Base-by-base conservation (phyloP, 2,113 vertebrate species). In the Perca schrenkii region DNA sequence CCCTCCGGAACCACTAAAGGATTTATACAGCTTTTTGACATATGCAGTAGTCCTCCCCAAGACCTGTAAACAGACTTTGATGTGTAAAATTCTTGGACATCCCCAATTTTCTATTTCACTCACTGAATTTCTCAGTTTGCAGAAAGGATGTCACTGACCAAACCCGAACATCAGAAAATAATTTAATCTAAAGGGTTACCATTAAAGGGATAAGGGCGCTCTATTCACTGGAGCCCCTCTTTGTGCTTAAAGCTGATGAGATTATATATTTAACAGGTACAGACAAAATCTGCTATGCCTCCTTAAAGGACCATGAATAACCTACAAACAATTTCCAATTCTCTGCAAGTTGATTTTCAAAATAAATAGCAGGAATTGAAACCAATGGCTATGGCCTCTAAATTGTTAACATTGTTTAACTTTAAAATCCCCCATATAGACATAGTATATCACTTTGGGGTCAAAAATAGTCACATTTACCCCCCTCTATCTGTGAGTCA, bases 401-500 rank as follows among this genome's bases (percentile, higher is more conserved):
- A 13, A 68, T 34, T 0, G 6, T 52, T 34, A 19, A 50, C 15
- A 56, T 56, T 54, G 8, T 4, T 34, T 4, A 34, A 6, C 47
- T 50, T 52, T 52, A 34, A 68, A 50, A 13, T 34, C 65, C 31
- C 10, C 25, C 2, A 19, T 5, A 49, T 3, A 53, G 25, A 52
- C 16, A 67, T 17, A 21, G 11, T 19, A 21, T 4, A 52, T 34
- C 15, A n/a, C 40, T 65, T 22, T 25, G 22, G 8, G 22, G 22
- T 63, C 2, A 65, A 25, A 64, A 64, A 22, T 6, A 15, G 19
- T 25, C 8, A 28, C 22, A 65, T 15, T 31, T 0, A 50, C 3
- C 28, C 10, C 31, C 31, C 34, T 4, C 4, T 15, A 6, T 84
- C 61, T 15, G 21, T 64, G 66, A 79, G 61, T 85, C 16, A 19